phyloP scores from a whole-genome alignment of 2,888 invertebrate genomes.

The Geophilus truncorum region DNA sequence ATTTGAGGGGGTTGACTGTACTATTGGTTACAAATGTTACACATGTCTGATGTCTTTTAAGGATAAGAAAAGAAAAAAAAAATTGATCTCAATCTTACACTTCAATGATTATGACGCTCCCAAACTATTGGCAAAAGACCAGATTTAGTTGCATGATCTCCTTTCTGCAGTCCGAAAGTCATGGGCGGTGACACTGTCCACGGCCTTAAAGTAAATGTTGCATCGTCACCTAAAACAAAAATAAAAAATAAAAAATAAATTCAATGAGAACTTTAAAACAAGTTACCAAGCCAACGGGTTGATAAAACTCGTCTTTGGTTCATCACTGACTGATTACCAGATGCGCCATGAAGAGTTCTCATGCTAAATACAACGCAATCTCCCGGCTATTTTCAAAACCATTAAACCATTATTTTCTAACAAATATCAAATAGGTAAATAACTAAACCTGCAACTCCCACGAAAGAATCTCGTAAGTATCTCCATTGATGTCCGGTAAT shows the following conservation, averaged over 20 bases:
- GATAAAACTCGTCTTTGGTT: slow-evolving; percentile 1
- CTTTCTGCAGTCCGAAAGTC: background rate
- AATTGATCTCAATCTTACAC: background rate
- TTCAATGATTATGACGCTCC: background rate
- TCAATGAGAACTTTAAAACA: too few species aligned
- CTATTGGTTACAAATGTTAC: too few species aligned
- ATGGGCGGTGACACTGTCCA: background rate
- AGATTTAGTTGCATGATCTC: background rate
- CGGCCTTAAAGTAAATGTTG: background rate
- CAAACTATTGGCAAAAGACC: background rate
- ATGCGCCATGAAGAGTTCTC: background rate
- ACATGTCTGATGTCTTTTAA: too few species aligned
- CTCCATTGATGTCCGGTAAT: slow-evolving; percentile 41
- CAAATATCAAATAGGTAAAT: background rate
- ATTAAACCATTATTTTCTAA: background rate
- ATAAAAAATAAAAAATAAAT: background rate
- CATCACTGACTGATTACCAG: background rate
- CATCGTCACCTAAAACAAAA: background rate
- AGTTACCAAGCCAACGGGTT: slow-evolving; percentile 14
- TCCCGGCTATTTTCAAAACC: background rate
- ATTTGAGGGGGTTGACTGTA: too few species aligned
- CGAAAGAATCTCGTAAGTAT: slow-evolving; percentile 40
- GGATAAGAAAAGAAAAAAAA: too few species aligned
- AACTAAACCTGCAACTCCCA: slow-evolving; percentile 41
- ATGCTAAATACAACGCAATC: slow-evolving; percentile 10